phyloP scores from a whole-genome alignment of 2,113 vertebrate species.

The Cynocephalus volans region DNA sequence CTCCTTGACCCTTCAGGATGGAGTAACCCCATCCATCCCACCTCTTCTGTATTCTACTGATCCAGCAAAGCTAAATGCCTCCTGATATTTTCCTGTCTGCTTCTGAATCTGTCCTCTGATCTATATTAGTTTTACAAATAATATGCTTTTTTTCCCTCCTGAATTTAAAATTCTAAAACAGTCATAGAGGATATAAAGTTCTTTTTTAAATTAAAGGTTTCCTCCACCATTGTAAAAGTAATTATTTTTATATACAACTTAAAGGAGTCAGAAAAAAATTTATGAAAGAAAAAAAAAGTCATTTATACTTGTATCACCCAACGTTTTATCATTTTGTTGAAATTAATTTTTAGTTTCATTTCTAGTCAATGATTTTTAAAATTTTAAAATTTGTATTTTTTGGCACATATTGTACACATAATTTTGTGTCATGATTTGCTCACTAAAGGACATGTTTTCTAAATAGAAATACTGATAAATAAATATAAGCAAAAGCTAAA shows the following conservation, averaged over 20 bases:
- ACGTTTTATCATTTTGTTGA: conserved; percentile 1
- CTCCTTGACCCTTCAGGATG: background rate
- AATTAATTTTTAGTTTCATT: background rate
- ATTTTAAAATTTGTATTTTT: background rate
- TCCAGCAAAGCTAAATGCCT: background rate
- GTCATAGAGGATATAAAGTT: background rate
- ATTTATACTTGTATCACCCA: background rate
- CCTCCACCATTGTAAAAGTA: background rate
- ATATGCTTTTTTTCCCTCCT: background rate
- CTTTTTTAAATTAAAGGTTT: background rate
- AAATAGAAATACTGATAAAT: background rate
- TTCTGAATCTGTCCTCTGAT: background rate
- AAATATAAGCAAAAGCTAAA: background rate
- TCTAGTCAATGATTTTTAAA: background rate
- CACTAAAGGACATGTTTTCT: background rate
- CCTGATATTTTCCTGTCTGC: background rate
- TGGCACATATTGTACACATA: background rate
- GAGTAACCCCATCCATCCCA: accelerated
- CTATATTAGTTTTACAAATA: background rate
- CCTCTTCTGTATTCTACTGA: background rate
- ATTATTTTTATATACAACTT: background rate
- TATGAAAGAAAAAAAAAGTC: background rate
- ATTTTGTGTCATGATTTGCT: background rate
- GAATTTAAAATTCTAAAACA: background rate
- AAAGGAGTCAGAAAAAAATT: background rate